Base-by-base conservation (phyloP, 2,888 invertebrate species). In the Euplagia quadripunctaria region DNA sequence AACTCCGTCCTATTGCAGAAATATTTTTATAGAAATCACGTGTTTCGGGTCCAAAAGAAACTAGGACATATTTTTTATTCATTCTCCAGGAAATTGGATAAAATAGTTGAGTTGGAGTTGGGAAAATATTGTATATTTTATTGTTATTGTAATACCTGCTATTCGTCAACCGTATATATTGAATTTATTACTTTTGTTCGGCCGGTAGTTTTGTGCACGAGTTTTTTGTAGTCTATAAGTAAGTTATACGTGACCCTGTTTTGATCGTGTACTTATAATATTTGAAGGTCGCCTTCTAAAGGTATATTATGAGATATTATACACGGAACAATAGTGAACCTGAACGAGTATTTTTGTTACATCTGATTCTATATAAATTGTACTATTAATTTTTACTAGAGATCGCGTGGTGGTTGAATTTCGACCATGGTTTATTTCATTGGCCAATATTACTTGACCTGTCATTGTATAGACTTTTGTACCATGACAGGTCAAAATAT, bases 61-160 rank as follows among this genome's bases (percentile, higher is more conserved):
- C 16, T 14, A n/a, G 17, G 71, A 73, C 66, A 75, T 76, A 78
- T 81, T 77, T 82, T 80, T 75, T 77, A 73, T 83, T 77, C 73
- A 70, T 76, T 79, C 71, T 77, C 76, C 68, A 65, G 71, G 70
- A 80, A 81, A 78, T 78, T 73, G 76, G 79, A 79, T 77, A 43
- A 75, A 78, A 77, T 76, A 76, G 73, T 85, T 70, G 71, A 78
- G 73, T 65, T 20, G 70, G 58, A 78, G 79, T 68, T 74, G 64
- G 68, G 63, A 72, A 81, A 69, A 78, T 73, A 66, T 79, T 66
- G 42, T 68, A 73, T 75, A 72, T 81, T 77, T 67, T 55, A 77
- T 83, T 83, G 84, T 84, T 84, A 84, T 82, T 80, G 70, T 79
- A 78, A 82, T 84, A 70, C 75, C 73, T 70, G 73, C 51, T 63